Percentiles rank a stretch among this genome's conserved stretches.
Evolutionary conservation across 1,140 invertebrate genomes (phyloP).

Genomic region (Epicauta chinensis): DNA sequence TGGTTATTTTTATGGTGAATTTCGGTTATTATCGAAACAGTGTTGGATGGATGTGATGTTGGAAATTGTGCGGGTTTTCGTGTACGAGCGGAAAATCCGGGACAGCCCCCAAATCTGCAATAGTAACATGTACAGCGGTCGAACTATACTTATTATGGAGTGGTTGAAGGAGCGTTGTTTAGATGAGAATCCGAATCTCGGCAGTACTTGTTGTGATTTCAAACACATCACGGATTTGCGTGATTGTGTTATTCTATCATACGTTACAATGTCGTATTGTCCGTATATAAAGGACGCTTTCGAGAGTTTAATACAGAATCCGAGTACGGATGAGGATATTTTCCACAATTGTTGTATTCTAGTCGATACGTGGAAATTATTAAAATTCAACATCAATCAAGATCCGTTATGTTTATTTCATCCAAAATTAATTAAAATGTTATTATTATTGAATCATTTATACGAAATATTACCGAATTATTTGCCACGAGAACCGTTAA

Average conservation of each 20-base stretch:
- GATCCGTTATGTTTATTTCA: slow-evolving; percentile 33
- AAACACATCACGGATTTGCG: slow-evolving; percentile 23
- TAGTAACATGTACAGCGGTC: neutral
- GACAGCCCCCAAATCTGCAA: neutral
- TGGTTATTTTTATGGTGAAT: no score
- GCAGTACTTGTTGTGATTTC: neutral
- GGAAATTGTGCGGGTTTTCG: slow-evolving; percentile 39
- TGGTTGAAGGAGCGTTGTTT: neutral
- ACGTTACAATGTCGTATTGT: slow-evolving; percentile 38
- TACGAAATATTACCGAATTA: slow-evolving; percentile 36
- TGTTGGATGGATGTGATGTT: slow-evolving; percentile 42
- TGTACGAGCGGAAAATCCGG: slow-evolving; percentile 1
- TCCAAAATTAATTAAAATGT: slow-evolving; percentile 38
- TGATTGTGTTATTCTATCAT: slow-evolving; percentile 38
- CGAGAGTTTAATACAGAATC: slow-evolving; percentile 31
- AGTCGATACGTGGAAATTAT: slow-evolving; percentile 34
- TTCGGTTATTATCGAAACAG: slow-evolving; percentile 25
- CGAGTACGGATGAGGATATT: slow-evolving; percentile 31
- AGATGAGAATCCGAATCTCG: slow-evolving; percentile 31
- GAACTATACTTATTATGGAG: neutral
- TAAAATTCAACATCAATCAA: slow-evolving; percentile 39
- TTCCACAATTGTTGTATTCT: slow-evolving; percentile 41
- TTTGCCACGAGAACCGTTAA: slow-evolving; percentile 22
- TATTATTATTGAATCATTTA: slow-evolving; percentile 40
- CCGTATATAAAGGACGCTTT: slow-evolving; percentile 38